Conservation (phyloP, 2,797 vertebrate genomes). For the Onychomys leucogaster region DNA sequence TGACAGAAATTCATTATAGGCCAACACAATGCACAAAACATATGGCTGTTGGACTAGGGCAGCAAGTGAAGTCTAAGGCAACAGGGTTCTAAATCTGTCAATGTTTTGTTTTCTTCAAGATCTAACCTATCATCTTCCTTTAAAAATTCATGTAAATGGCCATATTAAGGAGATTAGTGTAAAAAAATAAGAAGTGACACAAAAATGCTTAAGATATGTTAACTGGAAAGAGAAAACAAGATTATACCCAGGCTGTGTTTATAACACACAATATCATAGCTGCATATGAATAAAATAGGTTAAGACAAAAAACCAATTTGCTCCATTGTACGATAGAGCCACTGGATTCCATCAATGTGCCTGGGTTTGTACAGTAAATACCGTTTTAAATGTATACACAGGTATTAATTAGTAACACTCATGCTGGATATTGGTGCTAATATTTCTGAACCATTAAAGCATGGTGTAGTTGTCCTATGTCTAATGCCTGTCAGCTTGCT, state of each 20-base stretch:
- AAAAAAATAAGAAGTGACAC: neutral
- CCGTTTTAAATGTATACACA: constrained; percentile 41
- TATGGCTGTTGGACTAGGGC: constrained; percentile 3
- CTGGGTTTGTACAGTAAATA: constrained; percentile 58
- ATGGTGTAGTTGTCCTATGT: neutral
- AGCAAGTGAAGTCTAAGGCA: constrained; percentile 4
- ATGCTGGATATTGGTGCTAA: constrained; percentile 27
- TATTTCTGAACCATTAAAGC: constrained; percentile 40
- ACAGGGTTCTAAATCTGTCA: constrained; percentile 28
- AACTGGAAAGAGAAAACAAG: constrained; percentile 37
- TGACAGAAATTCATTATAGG: constrained; percentile 34
- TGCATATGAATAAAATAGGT: constrained; percentile 56
- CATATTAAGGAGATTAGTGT: neutral
- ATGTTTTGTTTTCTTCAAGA: constrained; percentile 27
- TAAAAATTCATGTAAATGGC: neutral
- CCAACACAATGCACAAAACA: neutral
- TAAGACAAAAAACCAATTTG: constrained; percentile 63
- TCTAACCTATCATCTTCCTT: neutral
- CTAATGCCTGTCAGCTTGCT: neutral
- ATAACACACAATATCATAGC: constrained; percentile 34
- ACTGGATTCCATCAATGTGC: constrained; percentile 39
- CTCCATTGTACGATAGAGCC: neutral
- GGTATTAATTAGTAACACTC: constrained; percentile 46
- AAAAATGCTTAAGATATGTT: neutral
- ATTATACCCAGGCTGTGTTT: constrained; percentile 44